Conservation (phyloP, 2,113 vertebrate species). For the Poicephalus gulielmi region DNA sequence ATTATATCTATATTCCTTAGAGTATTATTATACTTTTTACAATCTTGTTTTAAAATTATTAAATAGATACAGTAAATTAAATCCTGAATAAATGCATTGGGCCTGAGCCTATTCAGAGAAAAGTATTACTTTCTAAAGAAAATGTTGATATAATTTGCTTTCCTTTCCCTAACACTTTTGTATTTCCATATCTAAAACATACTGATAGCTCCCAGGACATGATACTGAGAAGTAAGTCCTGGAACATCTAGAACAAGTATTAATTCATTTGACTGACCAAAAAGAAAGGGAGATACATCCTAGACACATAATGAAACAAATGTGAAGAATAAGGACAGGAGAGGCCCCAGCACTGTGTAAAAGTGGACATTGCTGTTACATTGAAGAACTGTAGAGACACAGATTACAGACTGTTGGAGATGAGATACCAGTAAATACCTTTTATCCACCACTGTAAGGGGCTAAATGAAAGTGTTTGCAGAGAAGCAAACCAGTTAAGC, state of each 20-base stretch:
- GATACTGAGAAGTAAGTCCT: neutral
- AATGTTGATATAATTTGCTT: constrained; percentile 31
- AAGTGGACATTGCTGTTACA: neutral
- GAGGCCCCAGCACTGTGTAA: neutral
- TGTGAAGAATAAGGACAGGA: neutral
- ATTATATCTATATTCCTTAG: neutral
- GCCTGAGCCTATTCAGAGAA: neutral
- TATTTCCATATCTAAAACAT: neutral
- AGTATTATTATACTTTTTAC: neutral
- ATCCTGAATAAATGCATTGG: neutral
- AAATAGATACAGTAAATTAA: constrained; percentile 27
- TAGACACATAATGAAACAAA: neutral
- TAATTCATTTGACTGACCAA: neutral
- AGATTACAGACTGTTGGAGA: neutral
- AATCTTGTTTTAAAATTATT: constrained; percentile 12
- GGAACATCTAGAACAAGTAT: neutral
- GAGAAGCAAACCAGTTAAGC: neutral
- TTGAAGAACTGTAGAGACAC: neutral
- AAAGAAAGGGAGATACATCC: neutral
- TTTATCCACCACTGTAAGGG: neutral
- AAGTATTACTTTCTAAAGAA: constrained; percentile 34
- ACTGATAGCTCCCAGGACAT: neutral
- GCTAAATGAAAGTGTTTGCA: neutral
- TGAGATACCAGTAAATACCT: neutral
- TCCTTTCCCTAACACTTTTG: neutral